Evolutionary conservation across 2,797 vertebrate genomes (phyloP).

Genomic region (Sebastolobus altivelis): DNA sequence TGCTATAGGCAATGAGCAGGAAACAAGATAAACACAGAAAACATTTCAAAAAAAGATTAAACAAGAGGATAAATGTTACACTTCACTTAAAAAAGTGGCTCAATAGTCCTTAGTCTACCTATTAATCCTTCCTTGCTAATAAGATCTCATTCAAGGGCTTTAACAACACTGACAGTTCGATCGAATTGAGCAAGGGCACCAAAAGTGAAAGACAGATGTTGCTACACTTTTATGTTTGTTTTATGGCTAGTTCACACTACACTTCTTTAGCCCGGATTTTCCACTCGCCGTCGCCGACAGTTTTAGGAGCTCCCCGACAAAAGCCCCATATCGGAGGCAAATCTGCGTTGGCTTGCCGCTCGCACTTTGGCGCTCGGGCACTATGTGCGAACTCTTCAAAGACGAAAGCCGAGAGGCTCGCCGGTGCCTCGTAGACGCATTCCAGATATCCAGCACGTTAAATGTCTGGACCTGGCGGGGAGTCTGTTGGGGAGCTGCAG

Average conservation of each 20-base stretch:
- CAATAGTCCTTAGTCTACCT: background rate
- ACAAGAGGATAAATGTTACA: background rate
- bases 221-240: background rate
- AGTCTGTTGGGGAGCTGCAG: too few species aligned
- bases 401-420: too few species aligned
- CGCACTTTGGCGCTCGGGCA: too few species aligned
- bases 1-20: background rate
- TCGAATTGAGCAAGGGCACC: background rate
- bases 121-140: background rate
- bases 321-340: background rate
- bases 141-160: background rate
- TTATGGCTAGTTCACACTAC: background rate
- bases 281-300: too few species aligned
- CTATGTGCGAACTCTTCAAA: too few species aligned
- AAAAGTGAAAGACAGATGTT: background rate
- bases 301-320: too few species aligned
- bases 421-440: too few species aligned
- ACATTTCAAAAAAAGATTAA: background rate
- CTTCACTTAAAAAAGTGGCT: background rate
- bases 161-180: background rate
- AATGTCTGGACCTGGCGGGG: too few species aligned
- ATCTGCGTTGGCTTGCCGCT: background rate
- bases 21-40: background rate
- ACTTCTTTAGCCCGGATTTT: too few species aligned
- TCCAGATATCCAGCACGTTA: too few species aligned